These are phyloP conservation scores for Melipona beecheii DNA, from an alignment of 2,888 invertebrate species.

Conservation along the genomic window DNA sequence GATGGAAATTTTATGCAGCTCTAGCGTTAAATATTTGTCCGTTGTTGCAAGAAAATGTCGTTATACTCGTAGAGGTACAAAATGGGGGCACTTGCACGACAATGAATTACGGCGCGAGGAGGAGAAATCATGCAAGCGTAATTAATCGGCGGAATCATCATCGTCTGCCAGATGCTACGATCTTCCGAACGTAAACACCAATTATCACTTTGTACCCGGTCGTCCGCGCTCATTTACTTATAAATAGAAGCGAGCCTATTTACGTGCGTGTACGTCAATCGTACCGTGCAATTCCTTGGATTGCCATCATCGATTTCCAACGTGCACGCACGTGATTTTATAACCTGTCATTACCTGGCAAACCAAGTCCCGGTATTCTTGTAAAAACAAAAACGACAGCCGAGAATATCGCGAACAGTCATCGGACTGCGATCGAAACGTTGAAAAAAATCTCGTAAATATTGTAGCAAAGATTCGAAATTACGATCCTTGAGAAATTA, in stretches of 20 bases:
- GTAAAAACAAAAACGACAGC: neutral
- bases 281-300: neutral
- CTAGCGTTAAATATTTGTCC: no score
- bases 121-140: slow-evolving; percentile 10
- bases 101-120: neutral
- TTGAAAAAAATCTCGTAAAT: no score
- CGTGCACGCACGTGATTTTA: neutral
- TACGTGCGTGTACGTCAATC: neutral
- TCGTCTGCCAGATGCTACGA: neutral
- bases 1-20: no score
- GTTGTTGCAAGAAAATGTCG: no score
- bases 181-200: neutral
- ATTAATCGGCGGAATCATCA: neutral
- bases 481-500: no score
- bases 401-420: no score
- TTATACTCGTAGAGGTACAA: no score
- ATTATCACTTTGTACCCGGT: neutral
- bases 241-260: neutral
- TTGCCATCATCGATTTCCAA: neutral
- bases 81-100: neutral
- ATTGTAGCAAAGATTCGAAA: no score
- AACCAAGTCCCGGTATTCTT: neutral
- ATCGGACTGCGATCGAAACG: no score
- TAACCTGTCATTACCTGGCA: neutral
- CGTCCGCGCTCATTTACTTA: neutral